Base-by-base conservation (phyloP, 2,888 invertebrate species). In the Ochropleura leucogaster region DNA sequence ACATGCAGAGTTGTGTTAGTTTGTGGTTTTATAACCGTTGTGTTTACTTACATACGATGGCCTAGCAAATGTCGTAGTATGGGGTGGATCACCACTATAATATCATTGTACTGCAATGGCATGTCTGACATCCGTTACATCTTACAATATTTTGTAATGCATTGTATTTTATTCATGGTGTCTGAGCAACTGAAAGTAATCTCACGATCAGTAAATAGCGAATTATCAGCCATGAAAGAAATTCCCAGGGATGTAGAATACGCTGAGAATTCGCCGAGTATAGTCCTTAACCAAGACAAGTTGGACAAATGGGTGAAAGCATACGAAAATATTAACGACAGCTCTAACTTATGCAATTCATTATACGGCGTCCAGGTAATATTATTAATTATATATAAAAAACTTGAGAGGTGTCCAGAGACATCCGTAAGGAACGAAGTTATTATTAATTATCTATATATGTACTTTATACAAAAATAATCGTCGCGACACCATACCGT, bases 321-420 rank as follows among this genome's bases (percentile, higher is more conserved):
- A 0, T 92, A 91, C 55, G 84, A 80, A 8, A 89, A 84, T 71
- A 76, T 90, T 16, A 84, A 85, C n/a, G 82, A 87, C 44, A 87
- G 82, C 69, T 86, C 88, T 14, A 83, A 86, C 46, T 51, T 90
- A 47, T 89, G 83, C 64, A 90, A 89, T 68, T 14, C 69, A 4
- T 85, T 90, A 46, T 91, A 91, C 67, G 86, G 88, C 49, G 42
- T 84, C 30, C 90, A 92, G 88, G 92, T 90, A 62, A 44, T n/a
- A 12, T 18, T 60, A 7, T 49, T 49, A 16, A 49, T 16, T 49
- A 16, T 30, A 30, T 30, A 30, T 30, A 30, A 30, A n/a, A 30
- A 30, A 30, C 30, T 30, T 30, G 30, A 30, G 30, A 30, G 30
- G 30, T 30, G 30, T 30, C 30, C 30, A 30, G 30, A 3, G 30